These are phyloP conservation scores for Urophycis tenuis DNA, from an alignment of 2,797 vertebrate genomes.

Conservation along the genomic window DNA sequence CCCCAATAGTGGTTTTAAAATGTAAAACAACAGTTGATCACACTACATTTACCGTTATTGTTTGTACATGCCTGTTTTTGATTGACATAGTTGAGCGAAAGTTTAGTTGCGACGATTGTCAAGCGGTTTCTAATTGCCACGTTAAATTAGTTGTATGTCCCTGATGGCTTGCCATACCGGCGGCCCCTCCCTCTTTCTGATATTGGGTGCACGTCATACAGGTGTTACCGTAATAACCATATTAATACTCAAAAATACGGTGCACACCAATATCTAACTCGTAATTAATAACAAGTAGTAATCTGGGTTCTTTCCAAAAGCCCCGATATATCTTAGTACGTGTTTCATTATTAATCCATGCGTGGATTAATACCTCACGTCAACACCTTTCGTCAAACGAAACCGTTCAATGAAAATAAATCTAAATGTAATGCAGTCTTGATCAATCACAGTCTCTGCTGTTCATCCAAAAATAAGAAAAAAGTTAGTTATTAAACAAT, in stretches of 20 bases:
- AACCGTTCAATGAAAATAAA: not conserved
- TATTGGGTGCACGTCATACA: not conserved
- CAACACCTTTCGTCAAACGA: not conserved
- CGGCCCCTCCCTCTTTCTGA: not conserved
- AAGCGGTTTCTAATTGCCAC: no score
- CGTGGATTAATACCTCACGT: not conserved
- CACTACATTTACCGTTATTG: no score
- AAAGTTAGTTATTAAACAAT: not conserved
- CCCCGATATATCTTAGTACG: not conserved
- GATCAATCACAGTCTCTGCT: not conserved
- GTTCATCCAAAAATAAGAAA: not conserved
- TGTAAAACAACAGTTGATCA: no score
- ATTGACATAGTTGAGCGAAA: no score
- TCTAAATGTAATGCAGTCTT: not conserved
- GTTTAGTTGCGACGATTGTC: no score
- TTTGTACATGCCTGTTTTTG: no score
- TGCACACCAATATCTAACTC: not conserved
- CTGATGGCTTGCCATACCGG: not conserved
- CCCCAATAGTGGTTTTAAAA: no score
- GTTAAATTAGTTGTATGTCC: not conserved
- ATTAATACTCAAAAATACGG: not conserved
- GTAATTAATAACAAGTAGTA: not conserved
- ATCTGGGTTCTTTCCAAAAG: not conserved
- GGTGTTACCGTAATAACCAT: not conserved
- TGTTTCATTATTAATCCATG: not conserved